phyloP scores from a whole-genome alignment of 1,140 invertebrate species.

The Procambarus clarkii region DNA sequence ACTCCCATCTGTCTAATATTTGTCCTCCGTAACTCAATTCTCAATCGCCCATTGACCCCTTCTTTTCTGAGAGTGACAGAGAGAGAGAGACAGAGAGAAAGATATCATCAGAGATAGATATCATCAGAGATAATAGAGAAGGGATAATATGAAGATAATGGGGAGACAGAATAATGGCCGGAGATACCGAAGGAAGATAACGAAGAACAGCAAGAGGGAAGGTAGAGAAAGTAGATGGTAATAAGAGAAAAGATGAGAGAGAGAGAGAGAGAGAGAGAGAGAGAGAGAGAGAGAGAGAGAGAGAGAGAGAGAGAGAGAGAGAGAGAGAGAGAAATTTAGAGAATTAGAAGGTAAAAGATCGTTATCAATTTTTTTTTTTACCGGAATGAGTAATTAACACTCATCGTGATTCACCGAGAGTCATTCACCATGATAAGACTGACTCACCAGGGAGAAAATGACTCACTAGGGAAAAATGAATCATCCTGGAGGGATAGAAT shows the following conservation, averaged over 20 bases:
- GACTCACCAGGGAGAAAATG: no score
- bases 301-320: neutral
- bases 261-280: neutral
- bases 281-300: neutral
- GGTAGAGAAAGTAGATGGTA: neutral
- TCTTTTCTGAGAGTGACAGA: neutral
- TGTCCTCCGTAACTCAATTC: neutral
- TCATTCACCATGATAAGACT: no score
- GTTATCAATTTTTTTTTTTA: no score
- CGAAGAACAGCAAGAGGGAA: neutral
- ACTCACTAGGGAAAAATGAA: no score
- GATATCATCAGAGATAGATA: neutral
- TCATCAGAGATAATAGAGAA: neutral
- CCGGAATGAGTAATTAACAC: no score
- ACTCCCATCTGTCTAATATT: neutral
- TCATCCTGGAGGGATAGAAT: no score
- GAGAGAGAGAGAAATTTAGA: no score
- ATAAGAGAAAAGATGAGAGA: neutral
- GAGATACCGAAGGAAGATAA: neutral
- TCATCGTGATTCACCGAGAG: no score
- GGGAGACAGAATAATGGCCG: neutral
- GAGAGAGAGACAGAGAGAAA: neutral
- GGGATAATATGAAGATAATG: no score
- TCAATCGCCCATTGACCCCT: neutral
- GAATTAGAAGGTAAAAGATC: no score